Evolutionary conservation across 2,113 vertebrate genomes (phyloP).

Genomic region (Empidonax alnorum): DNA sequence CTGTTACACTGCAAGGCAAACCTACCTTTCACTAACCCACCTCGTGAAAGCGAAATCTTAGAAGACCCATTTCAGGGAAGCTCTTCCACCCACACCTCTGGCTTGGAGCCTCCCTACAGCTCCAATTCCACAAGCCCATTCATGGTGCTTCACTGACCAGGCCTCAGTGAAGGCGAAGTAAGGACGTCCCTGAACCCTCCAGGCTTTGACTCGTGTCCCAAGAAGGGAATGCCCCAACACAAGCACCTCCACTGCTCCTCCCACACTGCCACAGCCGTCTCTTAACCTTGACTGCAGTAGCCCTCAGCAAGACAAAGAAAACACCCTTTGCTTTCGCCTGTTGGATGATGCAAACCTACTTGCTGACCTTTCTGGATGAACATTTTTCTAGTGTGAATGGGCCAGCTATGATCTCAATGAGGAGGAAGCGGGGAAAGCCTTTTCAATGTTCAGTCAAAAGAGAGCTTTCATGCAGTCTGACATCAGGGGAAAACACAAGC

Average conservation of each 20-base stretch:
- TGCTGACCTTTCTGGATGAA: slow-evolving; percentile 66
- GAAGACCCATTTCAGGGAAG: not conserved
- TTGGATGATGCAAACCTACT: slow-evolving; percentile 53
- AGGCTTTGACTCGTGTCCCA: not conserved
- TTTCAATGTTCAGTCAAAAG: slow-evolving; percentile 45
- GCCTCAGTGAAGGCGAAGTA: not conserved
- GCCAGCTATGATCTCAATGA: slow-evolving; percentile 71
- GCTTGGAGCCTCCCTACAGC: not conserved
- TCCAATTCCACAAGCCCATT: not conserved
- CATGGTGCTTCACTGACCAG: not conserved
- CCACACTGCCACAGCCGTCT: not conserved
- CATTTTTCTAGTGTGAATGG: slow-evolving; percentile 64
- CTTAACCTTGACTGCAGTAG: slow-evolving; percentile 34
- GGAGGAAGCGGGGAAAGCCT: slow-evolving; percentile 56
- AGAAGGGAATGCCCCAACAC: not conserved
- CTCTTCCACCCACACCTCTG: not conserved
- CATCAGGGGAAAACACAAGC: slow-evolving; percentile 64
- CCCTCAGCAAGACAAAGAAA: slow-evolving; percentile 57
- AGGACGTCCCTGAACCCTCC: not conserved
- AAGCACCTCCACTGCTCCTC: slow-evolving; percentile 9
- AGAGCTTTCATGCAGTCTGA: slow-evolving; percentile 56
- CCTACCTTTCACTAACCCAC: not conserved
- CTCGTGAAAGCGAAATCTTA: not conserved
- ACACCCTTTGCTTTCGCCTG: slow-evolving; percentile 2
- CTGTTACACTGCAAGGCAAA: rapidly evolving